phyloP scores from a whole-genome alignment of 2,888 invertebrate species.

The Stictocephala bisonia region DNA sequence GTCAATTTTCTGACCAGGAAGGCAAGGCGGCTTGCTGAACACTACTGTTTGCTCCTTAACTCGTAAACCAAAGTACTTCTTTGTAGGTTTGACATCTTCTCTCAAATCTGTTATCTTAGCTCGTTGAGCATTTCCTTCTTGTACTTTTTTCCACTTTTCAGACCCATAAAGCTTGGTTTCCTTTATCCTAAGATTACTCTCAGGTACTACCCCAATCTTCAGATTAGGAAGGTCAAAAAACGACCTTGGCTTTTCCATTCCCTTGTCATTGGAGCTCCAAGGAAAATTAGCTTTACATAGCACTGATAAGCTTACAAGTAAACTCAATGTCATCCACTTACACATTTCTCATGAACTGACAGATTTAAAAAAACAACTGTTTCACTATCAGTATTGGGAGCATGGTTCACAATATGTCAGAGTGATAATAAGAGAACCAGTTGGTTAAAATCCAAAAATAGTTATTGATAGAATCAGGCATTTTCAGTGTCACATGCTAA shows the following conservation, averaged over 20 bases:
- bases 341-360: slow-evolving; percentile 19
- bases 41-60: background rate
- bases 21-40: background rate
- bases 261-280: slow-evolving; percentile 7
- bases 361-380: background rate
- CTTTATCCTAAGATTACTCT: background rate
- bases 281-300: background rate
- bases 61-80: slow-evolving; percentile 18
- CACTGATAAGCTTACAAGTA: background rate
- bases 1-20: slow-evolving; percentile 10
- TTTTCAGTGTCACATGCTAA: too few species aligned
- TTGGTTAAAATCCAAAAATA: too few species aligned
- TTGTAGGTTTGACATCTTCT: background rate
- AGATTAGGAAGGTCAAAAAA: slow-evolving; percentile 28
- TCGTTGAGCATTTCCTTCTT: slow-evolving; percentile 9
- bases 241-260: slow-evolving; percentile 5
- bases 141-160: slow-evolving; percentile 33
- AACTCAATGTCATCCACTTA: slow-evolving; percentile 12
- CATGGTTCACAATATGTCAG: too few species aligned
- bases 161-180: slow-evolving; percentile 12
- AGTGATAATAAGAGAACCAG: too few species aligned
- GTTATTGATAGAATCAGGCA: too few species aligned
- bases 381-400: too few species aligned
- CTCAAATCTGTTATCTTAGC: slow-evolving; percentile 2
- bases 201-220: slow-evolving; percentile 15